Percentiles rank a stretch among this genome's conserved stretches.
These are phyloP conservation scores for Tympanuchus pallidicinctus DNA, from an alignment of 2,113 vertebrate genomes.

Conservation along the genomic window DNA sequence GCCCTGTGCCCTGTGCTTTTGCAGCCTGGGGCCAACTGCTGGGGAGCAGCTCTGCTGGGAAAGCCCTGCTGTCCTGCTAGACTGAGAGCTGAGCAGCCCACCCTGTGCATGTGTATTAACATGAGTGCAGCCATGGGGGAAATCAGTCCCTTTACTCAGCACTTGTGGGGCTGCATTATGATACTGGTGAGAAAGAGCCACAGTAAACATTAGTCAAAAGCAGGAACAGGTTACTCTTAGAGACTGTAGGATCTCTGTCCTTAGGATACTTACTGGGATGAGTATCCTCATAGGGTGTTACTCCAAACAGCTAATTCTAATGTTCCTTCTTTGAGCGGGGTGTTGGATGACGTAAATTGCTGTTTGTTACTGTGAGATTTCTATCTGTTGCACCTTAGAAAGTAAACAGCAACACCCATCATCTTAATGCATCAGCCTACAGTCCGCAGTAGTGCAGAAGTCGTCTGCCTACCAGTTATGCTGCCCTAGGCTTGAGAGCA, in stretches of 20 bases:
- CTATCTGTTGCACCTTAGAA: not conserved
- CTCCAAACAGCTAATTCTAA: not conserved
- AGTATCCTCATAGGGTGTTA: accelerated
- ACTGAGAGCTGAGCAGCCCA: not conserved
- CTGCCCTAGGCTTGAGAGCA: not conserved
- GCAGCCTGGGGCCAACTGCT: not conserved
- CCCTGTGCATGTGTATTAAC: not conserved
- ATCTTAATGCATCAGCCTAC: not conserved
- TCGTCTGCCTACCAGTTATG: not conserved
- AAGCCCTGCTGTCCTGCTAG: not conserved
- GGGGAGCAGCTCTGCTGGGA: not conserved
- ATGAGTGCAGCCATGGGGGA: not conserved
- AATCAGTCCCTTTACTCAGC: not conserved
- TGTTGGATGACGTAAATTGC: not conserved
- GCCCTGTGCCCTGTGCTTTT: accelerated
- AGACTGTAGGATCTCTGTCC: not conserved
- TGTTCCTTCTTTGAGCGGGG: not conserved
- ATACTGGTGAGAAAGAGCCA: not conserved
- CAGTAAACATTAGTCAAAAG: not conserved
- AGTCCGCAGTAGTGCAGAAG: not conserved
- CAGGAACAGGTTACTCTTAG: not conserved
- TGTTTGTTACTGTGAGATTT: not conserved
- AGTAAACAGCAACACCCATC: not conserved
- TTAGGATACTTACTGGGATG: not conserved
- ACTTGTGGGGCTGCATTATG: not conserved